Evolutionary conservation across 1,140 invertebrate species (phyloP), one percentile per base, ranked within the genome.

Genomic region (Macrotrachela quadricornifera): DNA sequence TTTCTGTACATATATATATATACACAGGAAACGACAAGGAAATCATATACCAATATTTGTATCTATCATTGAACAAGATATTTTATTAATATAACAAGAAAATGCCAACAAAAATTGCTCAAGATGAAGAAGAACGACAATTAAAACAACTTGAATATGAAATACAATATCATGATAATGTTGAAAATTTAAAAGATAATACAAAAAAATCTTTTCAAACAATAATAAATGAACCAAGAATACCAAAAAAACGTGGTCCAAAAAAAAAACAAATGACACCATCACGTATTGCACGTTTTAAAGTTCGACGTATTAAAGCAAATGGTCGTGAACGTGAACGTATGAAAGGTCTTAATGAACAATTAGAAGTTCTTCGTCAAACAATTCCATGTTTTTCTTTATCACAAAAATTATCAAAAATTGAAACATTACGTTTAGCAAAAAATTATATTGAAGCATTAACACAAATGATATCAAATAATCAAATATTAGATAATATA

Each of bases 381-480:
- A 66, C 68, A 54, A 64, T 74, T 44, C 73, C 73, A 1, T 65
- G 71, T 51, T 63, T 67, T 53, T 73, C 69, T 9, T 64, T 65
- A 56, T 70, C 65, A 0, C 72, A 70, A 56, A 79, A 78, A 60
- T 73, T 96, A 14, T 94, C 88, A 2, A 96, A 95, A 73, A 96
- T 96, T 58, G 90, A 92, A 71, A 92, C 87, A 0, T 74, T 96
- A n/a, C 75, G 88, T 30, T 87, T 95, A 61, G 87, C 90, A 0
- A 81, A 90, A 63, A 91, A 90, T 64, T 94, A 92, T 68, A 92
- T 94, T 53, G 83, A 79, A 21, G 71, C 70, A 11, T 66, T 79
- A 58, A 65, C 66, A 0, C 68, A 71, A 53, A 75, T 76, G 8
- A 59, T 79, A 4, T 62, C 71, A 55, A 65, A 70, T 50, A 70